Conservation (phyloP, 1,140 invertebrate species). For the Yoshiicerus persimilis region DNA sequence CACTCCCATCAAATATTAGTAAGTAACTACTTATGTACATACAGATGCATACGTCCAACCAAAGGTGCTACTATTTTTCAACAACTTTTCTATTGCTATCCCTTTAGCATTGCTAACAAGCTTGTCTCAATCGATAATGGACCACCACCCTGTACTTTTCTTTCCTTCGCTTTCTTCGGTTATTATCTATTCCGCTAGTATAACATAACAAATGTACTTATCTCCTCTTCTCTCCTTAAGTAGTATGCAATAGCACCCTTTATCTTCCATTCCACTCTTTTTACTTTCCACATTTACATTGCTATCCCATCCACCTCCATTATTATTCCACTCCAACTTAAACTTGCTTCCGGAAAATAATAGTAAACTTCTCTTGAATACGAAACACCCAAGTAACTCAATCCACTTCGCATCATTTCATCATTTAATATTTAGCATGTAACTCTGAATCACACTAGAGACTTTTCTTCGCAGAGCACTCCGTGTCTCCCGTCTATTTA, state of each 20-base stretch:
- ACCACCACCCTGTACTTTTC: slow-evolving; percentile 30
- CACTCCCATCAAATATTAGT: slow-evolving; percentile 36
- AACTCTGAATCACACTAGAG: slow-evolving; percentile 12
- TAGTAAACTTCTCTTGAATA: slow-evolving; percentile 27
- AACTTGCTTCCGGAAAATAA: slow-evolving; percentile 36
- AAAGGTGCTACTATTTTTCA: slow-evolving; percentile 44
- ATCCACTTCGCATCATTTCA: slow-evolving; percentile 33
- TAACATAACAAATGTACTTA: neutral
- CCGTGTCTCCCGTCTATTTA: no score
- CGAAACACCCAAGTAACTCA: slow-evolving; percentile 16
- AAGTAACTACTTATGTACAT: neutral
- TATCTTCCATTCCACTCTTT: neutral
- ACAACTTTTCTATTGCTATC: slow-evolving; percentile 34
- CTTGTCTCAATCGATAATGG: slow-evolving; percentile 35
- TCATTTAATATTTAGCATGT: slow-evolving; percentile 38
- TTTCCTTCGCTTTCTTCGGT: neutral
- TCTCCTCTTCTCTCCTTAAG: neutral
- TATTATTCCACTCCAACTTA: neutral
- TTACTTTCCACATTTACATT: neutral
- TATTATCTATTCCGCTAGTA: neutral
- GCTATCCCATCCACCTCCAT: neutral
- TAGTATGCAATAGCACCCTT: neutral
- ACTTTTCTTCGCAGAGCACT: no score
- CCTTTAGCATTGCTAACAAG: slow-evolving; percentile 33
- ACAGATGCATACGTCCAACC: neutral